A percentile compares a stretch with the other conserved stretches of the same genome.
Conservation (phyloP, 2,888 invertebrate genomes). For the Oegoconia quadripuncta region DNA sequence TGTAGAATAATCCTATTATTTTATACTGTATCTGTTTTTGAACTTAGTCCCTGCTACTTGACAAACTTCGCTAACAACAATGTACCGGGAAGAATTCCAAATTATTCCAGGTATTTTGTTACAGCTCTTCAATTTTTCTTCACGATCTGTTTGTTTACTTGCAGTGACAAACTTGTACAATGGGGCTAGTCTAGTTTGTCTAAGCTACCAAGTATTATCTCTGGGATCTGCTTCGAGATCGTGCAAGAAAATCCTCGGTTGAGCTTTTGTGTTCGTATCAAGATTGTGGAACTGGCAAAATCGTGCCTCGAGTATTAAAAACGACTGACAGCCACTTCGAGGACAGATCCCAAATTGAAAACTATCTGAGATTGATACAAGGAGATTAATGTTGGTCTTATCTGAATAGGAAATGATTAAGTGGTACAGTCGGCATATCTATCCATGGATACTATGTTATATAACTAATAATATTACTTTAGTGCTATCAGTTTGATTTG, state of each 20-base stretch:
- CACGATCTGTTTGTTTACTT: no score
- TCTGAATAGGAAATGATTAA: not conserved
- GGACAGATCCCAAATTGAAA: slow-evolving; percentile 12
- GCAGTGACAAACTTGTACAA: slow-evolving; percentile 22
- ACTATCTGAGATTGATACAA: slow-evolving; percentile 2
- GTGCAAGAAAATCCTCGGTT: slow-evolving; percentile 50
- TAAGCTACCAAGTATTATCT: slow-evolving; percentile 34
- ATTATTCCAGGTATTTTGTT: no score
- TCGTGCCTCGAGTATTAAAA: slow-evolving; percentile 60
- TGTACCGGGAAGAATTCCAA: no score
- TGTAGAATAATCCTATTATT: slow-evolving; percentile 14
- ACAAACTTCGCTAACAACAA: no score
- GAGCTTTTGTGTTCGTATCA: slow-evolving; percentile 31
- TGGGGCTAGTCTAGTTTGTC: slow-evolving; percentile 16
- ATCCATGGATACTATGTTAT: no score
- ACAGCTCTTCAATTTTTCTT: no score
- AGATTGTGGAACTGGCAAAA: slow-evolving; percentile 44
- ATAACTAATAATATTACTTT: no score
- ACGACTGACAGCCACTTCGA: slow-evolving; percentile 12
- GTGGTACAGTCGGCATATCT: not conserved
- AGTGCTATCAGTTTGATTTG: no score
- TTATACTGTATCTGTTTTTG: not conserved
- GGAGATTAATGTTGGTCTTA: not conserved
- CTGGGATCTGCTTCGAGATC: slow-evolving; percentile 45
- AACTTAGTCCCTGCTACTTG: no score